These are phyloP conservation scores for Spisula subtruncata DNA, from an alignment of 2,888 invertebrate genomes.

Conservation along the genomic window DNA sequence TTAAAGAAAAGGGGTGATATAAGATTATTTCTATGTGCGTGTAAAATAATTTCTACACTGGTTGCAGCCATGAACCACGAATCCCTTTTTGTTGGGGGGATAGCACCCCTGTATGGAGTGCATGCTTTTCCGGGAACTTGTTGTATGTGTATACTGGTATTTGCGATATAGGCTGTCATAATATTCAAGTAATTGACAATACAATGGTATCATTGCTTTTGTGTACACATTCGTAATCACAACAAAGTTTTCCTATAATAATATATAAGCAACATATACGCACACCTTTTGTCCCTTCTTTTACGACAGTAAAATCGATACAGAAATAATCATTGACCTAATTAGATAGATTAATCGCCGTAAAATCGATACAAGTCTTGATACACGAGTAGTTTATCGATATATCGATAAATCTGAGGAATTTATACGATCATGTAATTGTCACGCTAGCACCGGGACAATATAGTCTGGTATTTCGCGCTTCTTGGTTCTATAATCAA, in stretches of 20 bases:
- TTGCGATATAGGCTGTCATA: too few relatives aligned
- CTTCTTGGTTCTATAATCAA: not conserved
- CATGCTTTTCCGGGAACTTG: too few relatives aligned
- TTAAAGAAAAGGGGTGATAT: too few relatives aligned
- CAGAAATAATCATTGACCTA: not conserved
- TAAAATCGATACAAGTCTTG: slow-evolving; percentile 9
- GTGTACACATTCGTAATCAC: too few relatives aligned
- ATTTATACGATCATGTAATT: slow-evolving; percentile 11
- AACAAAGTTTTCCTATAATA: not conserved
- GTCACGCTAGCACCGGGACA: slow-evolving; percentile 9
- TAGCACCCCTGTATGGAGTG: too few relatives aligned
- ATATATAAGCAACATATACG: not conserved
- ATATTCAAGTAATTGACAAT: too few relatives aligned
- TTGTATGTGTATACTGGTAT: too few relatives aligned
- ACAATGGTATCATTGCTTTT: too few relatives aligned
- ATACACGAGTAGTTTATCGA: not conserved
- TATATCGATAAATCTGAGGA: slow-evolving; percentile 18
- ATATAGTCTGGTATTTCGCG: not conserved
- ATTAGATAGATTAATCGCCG: not conserved
- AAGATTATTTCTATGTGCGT: too few relatives aligned
- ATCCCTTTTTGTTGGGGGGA: too few relatives aligned
- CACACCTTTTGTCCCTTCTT: not conserved
- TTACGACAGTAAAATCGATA: slow-evolving; percentile 10
- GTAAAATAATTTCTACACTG: too few relatives aligned
- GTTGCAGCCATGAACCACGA: too few relatives aligned